Percentiles rank a stretch among this genome's conserved stretches.
These are phyloP conservation scores for Trichopria drosophilae DNA, from an alignment of 2,888 invertebrate species.

Conservation along the genomic window DNA sequence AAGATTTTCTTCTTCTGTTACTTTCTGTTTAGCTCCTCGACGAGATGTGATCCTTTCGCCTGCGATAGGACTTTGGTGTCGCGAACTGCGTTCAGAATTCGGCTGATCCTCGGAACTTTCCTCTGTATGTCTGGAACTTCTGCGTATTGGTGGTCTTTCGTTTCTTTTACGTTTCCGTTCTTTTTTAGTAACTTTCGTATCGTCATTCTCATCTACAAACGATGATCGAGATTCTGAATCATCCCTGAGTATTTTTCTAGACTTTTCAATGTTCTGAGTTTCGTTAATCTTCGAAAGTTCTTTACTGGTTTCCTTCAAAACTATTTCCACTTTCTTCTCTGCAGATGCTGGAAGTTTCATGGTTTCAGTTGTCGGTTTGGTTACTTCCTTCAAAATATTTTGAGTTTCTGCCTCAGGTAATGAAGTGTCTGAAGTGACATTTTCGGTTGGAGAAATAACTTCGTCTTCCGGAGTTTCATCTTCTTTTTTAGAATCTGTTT, in stretches of 20 bases:
- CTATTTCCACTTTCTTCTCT: not conserved
- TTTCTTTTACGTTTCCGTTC: conserved; percentile 14
- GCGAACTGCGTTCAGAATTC: not conserved
- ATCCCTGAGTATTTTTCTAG: too few relatives aligned
- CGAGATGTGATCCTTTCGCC: conserved; percentile 3
- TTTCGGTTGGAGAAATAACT: too few relatives aligned
- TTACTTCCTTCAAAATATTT: too few relatives aligned
- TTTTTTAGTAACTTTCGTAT: conserved; percentile 9
- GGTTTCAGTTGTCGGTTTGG: not conserved
- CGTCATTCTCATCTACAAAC: conserved; percentile 12
- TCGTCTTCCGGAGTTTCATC: conserved; percentile 1
- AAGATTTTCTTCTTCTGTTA: conserved; percentile 10
- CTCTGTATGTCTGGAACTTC: conserved; percentile 26
- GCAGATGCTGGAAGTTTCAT: not conserved
- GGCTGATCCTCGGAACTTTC: conserved; percentile 14
- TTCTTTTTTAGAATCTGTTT: conserved; percentile 2
- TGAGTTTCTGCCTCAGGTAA: too few relatives aligned
- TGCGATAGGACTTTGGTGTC: not conserved
- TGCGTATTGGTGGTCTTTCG: conserved; percentile 15
- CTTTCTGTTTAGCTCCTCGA: not conserved
- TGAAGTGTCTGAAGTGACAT: too few relatives aligned
- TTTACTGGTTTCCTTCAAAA: not conserved
- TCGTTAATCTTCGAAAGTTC: not conserved
- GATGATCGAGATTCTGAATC: too few relatives aligned
- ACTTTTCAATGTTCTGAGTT: too few relatives aligned